Evolutionary conservation across 2,797 vertebrate species (phyloP), one percentile per base, ranked within the genome.

Genomic region (Coregonus suidteri): DNA sequence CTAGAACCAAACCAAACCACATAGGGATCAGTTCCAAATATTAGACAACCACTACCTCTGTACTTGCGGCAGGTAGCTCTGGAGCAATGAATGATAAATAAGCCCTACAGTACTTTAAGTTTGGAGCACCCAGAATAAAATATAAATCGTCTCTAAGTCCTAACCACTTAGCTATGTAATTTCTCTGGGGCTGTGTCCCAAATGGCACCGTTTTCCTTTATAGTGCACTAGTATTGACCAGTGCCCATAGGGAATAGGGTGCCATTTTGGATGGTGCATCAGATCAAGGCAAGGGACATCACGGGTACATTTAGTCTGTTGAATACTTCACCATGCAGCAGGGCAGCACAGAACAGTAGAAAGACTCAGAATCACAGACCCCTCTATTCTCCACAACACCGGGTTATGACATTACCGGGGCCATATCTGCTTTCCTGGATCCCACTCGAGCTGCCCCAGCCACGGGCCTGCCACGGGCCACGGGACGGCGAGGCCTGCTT

Each of bases 381-480:
- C 37, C 37, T 1, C 30, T 56, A 20, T 18, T 56, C 52, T 54
- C 53, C 5, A 53, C 71, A 56, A 54, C 31, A 76, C 73, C 5
- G 0, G 0, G 35, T 30, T 7, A 16, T 11, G 54, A 25, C 18
- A 62, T 95, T 94, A 99, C 98, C 97, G 75, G 95, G 93, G 84
- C 94, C 91, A 81, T 95, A 95, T 92, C 95, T 94, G 77, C 91
- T 94, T 86, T 97, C 96, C 89, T 96, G 96, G 94, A 94, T 93
- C 91, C 94, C 95, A 79, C 87, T 1, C 91, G 91, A 75, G 66
- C 83, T 84, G 73, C 94, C 88, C 89, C 96, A 96, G 91, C 96
- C 95, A 66, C 95, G 94, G 75, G 95, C 93, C n/a, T 95, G 94
- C 86, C 96, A 93, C 72, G 96, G 93, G 83, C 92, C 94, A 94